Evolutionary conservation across 2,113 vertebrate genomes (phyloP).

Genomic region (Tursiops truncatus): DNA sequence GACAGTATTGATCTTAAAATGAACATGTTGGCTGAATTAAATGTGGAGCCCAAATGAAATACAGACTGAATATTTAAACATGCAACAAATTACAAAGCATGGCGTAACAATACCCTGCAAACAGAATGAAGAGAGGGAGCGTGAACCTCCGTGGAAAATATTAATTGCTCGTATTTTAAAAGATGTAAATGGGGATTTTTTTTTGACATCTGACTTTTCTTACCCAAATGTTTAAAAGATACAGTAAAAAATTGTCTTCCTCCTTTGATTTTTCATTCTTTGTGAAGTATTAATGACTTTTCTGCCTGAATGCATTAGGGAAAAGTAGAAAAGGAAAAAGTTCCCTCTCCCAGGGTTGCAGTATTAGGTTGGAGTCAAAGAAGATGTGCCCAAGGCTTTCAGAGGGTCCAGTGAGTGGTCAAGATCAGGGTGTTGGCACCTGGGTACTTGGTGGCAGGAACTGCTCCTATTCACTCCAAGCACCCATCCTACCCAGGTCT

Average conservation of each 20-base stretch:
- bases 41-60: conserved; percentile 71
- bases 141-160: conserved; percentile 52
- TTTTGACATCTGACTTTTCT: conserved; percentile 75
- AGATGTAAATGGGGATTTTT: conserved; percentile 70
- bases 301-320: neutral
- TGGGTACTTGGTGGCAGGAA: neutral
- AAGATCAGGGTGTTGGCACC: neutral
- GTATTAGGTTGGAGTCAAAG: neutral
- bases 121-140: conserved; percentile 53
- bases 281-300: conserved; percentile 58
- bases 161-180: conserved; percentile 75
- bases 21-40: conserved; percentile 78
- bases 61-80: conserved; percentile 71
- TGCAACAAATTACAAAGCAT: conserved; percentile 51
- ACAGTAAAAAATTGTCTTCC: conserved; percentile 52
- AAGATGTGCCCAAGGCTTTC: neutral
- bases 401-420: neutral
- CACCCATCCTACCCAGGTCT: too few relatives aligned
- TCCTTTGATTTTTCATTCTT: conserved; percentile 65
- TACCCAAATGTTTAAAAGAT: conserved; percentile 76
- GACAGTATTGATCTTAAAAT: conserved; percentile 81
- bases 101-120: conserved; percentile 64
- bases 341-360: neutral
- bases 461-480: neutral
- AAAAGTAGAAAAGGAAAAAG: neutral